phyloP scores from a whole-genome alignment of 2,113 vertebrate genomes.

The Phyllostomus discolor region DNA sequence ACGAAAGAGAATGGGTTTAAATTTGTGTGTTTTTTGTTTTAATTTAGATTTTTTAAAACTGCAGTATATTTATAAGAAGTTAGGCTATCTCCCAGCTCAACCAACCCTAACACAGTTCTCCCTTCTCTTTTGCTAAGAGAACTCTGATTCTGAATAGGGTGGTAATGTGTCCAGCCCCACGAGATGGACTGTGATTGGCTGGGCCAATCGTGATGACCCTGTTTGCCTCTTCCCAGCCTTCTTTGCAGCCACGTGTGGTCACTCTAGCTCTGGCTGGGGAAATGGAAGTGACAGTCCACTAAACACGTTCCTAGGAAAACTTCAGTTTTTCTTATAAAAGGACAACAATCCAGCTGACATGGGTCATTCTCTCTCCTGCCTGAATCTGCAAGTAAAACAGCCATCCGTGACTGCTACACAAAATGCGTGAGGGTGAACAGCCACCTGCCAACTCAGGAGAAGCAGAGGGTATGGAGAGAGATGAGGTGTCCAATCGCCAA shows the following conservation, averaged over 20 bases:
- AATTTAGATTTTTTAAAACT: neutral
- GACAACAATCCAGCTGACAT: neutral
- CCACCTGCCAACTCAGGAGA: neutral
- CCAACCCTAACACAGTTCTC: neutral
- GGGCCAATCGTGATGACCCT: neutral
- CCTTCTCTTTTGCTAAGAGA: neutral
- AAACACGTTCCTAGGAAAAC: neutral
- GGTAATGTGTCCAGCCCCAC: fast-evolving
- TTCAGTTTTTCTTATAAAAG: neutral
- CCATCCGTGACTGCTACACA: neutral
- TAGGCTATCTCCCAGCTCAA: neutral
- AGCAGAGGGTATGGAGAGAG: neutral
- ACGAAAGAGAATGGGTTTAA: neutral
- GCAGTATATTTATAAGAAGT: neutral
- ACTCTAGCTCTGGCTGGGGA: neutral
- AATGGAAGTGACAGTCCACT: neutral
- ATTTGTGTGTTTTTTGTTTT: neutral
- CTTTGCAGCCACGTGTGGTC: neutral
- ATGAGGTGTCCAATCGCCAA: neutral
- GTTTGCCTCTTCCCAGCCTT: neutral
- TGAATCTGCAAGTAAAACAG: neutral
- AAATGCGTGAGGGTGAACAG: neutral
- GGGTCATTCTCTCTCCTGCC: neutral
- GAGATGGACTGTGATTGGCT: neutral
- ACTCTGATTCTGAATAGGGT: neutral